Base-by-base conservation (phyloP, 2,888 invertebrate species). In the Glaucopsyche alexis region DNA sequence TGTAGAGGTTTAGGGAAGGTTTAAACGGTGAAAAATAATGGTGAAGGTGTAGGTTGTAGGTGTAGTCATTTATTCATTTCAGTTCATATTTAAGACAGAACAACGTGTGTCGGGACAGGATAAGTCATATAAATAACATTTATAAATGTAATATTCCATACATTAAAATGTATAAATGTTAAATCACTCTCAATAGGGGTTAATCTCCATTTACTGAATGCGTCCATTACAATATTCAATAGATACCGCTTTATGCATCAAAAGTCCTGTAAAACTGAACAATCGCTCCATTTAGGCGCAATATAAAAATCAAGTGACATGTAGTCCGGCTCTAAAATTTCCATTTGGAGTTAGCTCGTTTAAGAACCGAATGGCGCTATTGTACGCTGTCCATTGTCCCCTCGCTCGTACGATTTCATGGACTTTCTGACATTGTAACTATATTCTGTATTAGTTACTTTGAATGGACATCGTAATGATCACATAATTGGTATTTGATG, bases 261-360 rank as follows among this genome's bases (percentile, higher is more conserved):
- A 69, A 69, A 69, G 69, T 69, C 47, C 7, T 29, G 69, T 67
- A 40, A 19, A 69, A 69, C 69, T 73, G 76, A 72, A 76, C 76
- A 78, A 78, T 76, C 71, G 76, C 49, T 74, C 74, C 75, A 76
- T 75, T 79, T 73, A 74, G 74, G 64, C 71, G 55, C 71, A 74
- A 76, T 76, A 76, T 80, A 79, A 85, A 86, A 87, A 83, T 82
- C 80, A 81, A 80, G 80, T 83, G 82, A 86, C 85, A 87, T 85
- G 85, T 81, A 83, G 77, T 80, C 80, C 82, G 81, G 83, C 85
- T 82, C 82, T 88, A 84, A 90, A 91, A 90, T 91, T 89, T 90
- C 91, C 90, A 91, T 91, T 89, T 83, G 83, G 84, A 84, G n/a
- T 80, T 82, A 80, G 84, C 84, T 79, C 91, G 84, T 89, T 91